Evolutionary conservation across 2,113 vertebrate genomes (phyloP).

Genomic region (Leiothrix lutea): DNA sequence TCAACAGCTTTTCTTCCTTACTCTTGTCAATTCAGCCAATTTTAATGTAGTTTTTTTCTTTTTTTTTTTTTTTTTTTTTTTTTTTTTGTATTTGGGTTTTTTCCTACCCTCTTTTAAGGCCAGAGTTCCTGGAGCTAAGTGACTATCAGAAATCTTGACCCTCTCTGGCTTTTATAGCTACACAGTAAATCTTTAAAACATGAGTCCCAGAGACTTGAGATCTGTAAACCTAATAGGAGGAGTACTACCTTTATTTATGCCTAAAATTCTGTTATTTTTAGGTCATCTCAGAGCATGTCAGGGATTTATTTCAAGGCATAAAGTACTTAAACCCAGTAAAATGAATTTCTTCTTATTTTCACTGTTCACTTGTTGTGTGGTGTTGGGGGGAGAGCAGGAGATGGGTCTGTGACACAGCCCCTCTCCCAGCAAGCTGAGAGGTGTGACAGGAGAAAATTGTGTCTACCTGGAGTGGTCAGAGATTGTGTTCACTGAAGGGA

Average conservation of each 20-base stretch:
- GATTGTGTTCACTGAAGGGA: not conserved
- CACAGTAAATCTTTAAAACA: not conserved
- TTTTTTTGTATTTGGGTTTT: not conserved
- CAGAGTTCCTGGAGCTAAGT: not conserved
- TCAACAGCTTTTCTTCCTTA: not conserved
- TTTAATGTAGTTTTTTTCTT: not conserved
- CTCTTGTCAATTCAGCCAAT: not conserved
- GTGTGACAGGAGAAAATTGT: not conserved
- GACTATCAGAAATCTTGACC: not conserved
- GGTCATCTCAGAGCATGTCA: not conserved
- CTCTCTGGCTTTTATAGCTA: not conserved
- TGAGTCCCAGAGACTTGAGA: not conserved
- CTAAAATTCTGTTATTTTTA: not conserved
- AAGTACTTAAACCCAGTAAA: not conserved
- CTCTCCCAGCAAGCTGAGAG: fast-evolving
- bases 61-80: too few relatives aligned
- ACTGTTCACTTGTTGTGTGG: not conserved
- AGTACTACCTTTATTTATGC: not conserved
- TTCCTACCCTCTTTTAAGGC: not conserved
- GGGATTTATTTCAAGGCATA: not conserved
- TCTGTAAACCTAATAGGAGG: not conserved
- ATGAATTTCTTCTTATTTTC: not conserved
- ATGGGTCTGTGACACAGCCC: not conserved
- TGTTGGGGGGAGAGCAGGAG: not conserved
- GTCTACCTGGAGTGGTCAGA: not conserved